Evolutionary conservation across 2,113 vertebrate genomes (phyloP).

Genomic region (Meleagris gallopavo): DNA sequence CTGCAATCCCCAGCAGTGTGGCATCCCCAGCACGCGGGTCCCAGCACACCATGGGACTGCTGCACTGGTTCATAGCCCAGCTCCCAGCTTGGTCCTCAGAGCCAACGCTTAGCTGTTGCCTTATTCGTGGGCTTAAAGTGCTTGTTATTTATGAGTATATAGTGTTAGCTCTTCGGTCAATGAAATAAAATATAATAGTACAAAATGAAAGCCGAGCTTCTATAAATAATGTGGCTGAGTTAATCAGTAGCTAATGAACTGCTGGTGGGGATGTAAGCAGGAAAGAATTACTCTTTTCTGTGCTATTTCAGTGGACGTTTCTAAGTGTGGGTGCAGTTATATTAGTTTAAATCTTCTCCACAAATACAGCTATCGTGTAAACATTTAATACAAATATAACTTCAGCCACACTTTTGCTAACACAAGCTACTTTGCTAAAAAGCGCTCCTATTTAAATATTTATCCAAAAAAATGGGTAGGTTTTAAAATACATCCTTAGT

Average conservation of each 20-base stretch:
- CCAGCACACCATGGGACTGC: too few species aligned
- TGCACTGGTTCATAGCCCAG: neutral
- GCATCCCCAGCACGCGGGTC: too few species aligned
- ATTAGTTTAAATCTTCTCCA: neutral
- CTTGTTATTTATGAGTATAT: neutral
- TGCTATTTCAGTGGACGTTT: neutral
- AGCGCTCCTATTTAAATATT: slow-evolving; percentile 36
- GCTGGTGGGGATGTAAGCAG: slow-evolving; percentile 4
- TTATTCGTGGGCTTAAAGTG: neutral
- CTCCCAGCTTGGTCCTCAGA: neutral
- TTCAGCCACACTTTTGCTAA: slow-evolving; percentile 32
- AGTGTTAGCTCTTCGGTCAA: neutral
- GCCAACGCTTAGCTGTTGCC: neutral
- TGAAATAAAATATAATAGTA: neutral
- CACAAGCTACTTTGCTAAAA: slow-evolving; percentile 18
- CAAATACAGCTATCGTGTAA: neutral
- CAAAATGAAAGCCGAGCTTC: slow-evolving; percentile 10
- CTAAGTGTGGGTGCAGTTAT: neutral
- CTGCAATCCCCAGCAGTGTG: neutral
- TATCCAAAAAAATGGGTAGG: neutral
- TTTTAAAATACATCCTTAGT: neutral
- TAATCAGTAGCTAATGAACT: slow-evolving; percentile 50
- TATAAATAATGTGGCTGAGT: slow-evolving; percentile 1
- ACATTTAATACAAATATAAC: neutral
- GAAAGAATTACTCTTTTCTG: neutral